A percentile compares a stretch with the other conserved stretches of the same genome.
phyloP scores from a whole-genome alignment of 1,140 invertebrate species.

The Brachystomella parvula region DNA sequence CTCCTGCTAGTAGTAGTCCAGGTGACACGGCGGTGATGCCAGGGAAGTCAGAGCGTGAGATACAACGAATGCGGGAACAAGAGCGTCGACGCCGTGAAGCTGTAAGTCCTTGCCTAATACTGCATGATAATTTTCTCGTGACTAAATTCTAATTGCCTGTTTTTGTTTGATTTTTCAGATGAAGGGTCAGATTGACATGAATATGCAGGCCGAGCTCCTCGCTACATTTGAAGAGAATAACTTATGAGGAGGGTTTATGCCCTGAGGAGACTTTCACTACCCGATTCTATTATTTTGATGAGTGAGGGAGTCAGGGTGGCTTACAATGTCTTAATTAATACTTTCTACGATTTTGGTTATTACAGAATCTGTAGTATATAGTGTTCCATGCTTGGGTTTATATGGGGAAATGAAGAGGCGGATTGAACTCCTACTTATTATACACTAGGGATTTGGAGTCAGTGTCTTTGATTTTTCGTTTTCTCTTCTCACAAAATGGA shows the following conservation, averaged over 20 bases:
- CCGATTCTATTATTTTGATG: no score
- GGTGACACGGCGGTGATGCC: slow-evolving; percentile 46
- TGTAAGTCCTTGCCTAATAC: slow-evolving; percentile 54
- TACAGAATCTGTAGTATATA: not conserved
- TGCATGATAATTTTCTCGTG: not conserved
- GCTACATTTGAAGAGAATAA: slow-evolving; percentile 81
- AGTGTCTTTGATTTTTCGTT: no score
- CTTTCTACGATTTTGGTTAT: not conserved
- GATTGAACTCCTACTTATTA: not conserved
- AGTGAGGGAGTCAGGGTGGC: not conserved
- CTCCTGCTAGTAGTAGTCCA: slow-evolving; percentile 50
- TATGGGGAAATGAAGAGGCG: not conserved
- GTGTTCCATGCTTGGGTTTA: not conserved
- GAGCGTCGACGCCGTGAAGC: slow-evolving; percentile 82
- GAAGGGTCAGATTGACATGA: slow-evolving; percentile 95
- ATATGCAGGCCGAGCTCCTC: slow-evolving; percentile 95
- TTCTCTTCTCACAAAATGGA: no score
- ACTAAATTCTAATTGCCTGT: not conserved
- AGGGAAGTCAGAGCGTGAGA: slow-evolving; percentile 63
- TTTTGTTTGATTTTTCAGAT: slow-evolving; percentile 59
- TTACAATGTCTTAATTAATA: not conserved
- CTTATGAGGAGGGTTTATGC: slow-evolving; percentile 17
- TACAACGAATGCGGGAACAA: slow-evolving; percentile 70
- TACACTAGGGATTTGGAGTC: no score
- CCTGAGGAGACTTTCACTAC: no score